Base-by-base conservation (phyloP, 2,797 vertebrate species). In the Myotis pilosus region DNA sequence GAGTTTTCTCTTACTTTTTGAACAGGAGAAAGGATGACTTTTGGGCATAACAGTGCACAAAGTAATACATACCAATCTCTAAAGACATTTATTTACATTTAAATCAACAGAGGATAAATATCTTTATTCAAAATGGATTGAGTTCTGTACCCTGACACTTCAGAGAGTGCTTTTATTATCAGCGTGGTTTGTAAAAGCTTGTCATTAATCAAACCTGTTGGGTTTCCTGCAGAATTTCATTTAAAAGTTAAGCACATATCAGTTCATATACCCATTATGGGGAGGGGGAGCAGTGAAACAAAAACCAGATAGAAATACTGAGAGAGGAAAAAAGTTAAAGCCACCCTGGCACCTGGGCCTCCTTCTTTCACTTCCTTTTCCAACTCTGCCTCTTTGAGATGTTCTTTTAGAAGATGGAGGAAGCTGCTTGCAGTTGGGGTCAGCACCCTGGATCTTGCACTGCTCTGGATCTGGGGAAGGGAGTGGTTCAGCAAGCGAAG, bases 391-490 rank as follows among this genome's bases (percentile, higher is more conserved):
- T 89, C 94, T 95, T 36, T 44, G 89, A 69, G 82, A 76, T 76
- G 38, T 71, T 91, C 92, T 97, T 97, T 87, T 97, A 97, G 98
- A 98, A 98, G 98, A 98, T 98, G 98, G 98, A 99, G 99, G 99
- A 99, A 99, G 98, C 98, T 98, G 98, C 98, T 98, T 98, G 98
- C 95, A 88, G 98, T 92, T 95, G 96, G 97, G 96, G 97, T 95
- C 38, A 88, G 23, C 95, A 88, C 92, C 92, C 96, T 94, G 96
- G 94, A 94, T 93, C 91, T 95, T 78, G 53, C 90, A 87, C 90
- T 88, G 74, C 33, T 80, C 92, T 96, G 95, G 89, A 95, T 96
- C 84, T 95, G 95, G 96, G 82, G 81, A 80, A 49, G 1, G 74
- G 96, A 86, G 60, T 76, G 86, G 87, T 92, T 64, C 3, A 11